Conservation (phyloP, 2,113 vertebrate genomes). For the Platichthys flesus region DNA sequence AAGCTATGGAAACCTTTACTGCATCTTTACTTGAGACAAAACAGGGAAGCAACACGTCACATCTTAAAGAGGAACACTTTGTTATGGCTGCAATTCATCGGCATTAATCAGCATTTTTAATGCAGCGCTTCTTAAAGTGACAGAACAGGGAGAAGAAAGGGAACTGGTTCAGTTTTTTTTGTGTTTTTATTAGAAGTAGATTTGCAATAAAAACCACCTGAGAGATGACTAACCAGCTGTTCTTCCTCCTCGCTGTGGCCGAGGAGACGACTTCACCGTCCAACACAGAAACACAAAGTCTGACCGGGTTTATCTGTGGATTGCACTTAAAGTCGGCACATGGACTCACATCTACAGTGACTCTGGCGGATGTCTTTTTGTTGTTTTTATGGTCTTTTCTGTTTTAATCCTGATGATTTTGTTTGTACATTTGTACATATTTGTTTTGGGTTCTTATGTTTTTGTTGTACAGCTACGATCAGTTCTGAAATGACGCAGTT, state of each 20-base stretch:
- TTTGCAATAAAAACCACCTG: conserved; percentile 18
- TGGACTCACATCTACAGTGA: conserved; percentile 17
- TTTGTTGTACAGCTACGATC: conserved; percentile 49
- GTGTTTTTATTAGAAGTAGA: conserved; percentile 5
- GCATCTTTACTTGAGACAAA: background rate
- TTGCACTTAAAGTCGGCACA: conserved; percentile 43
- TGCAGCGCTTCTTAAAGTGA: background rate
- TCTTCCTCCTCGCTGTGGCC: conserved; percentile 35
- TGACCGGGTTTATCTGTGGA: conserved; percentile 28
- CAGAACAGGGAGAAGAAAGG: conserved; percentile 53
- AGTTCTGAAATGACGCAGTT: conserved; percentile 45
- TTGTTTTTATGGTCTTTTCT: background rate
- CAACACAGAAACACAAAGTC: background rate
- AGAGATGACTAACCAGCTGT: conserved; percentile 51
- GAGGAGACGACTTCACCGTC: background rate
- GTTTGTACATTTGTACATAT: conserved; percentile 69
- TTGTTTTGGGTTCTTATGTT: conserved; percentile 30
- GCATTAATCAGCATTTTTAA: background rate
- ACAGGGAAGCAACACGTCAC: background rate
- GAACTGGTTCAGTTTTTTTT: conserved; percentile 32
- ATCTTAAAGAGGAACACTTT: too few relatives aligned
- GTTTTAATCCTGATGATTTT: conserved; percentile 50
- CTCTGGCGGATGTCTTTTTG: conserved; percentile 11
- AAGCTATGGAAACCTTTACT: background rate
- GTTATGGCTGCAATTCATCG: background rate